Conservation (phyloP, 2,797 vertebrate species). For the Alauda arvensis region DNA sequence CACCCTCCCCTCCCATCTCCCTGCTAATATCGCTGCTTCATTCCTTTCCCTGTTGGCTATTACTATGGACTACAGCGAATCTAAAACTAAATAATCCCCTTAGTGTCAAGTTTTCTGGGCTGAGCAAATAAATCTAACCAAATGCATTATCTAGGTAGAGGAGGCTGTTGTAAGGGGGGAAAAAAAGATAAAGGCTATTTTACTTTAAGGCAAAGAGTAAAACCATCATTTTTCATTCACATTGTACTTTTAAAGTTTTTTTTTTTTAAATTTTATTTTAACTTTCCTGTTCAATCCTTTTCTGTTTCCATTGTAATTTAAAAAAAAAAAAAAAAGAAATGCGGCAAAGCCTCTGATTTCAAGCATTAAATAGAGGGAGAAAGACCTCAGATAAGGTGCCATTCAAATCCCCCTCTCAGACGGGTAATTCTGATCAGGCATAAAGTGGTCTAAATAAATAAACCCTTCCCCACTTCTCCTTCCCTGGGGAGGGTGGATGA, state of each 20-base stretch:
- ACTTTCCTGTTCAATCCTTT: conserved; percentile 48
- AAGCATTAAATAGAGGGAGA: conserved; percentile 50
- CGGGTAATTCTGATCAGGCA: conserved; percentile 51
- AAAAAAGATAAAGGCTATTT: conserved; percentile 78
- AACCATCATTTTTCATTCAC: conserved; percentile 62
- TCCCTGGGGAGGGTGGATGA: neutral
- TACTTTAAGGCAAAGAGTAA: conserved; percentile 78
- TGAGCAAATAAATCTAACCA: conserved; percentile 91
- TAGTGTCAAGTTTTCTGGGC: conserved; percentile 88
- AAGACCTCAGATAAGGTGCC: conserved; percentile 41
- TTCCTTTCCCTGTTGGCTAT: conserved; percentile 85
- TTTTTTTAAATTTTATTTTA: conserved; percentile 52
- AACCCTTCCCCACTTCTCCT: neutral
- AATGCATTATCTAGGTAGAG: conserved; percentile 89
- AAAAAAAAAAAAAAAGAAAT: conserved; percentile 49
- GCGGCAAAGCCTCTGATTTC: conserved; percentile 38
- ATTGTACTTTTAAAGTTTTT: conserved; percentile 68
- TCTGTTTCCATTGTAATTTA: conserved; percentile 64
- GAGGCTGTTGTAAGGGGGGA: conserved; percentile 73
- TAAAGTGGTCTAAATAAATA: conserved; percentile 50
- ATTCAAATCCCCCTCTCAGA: conserved; percentile 61
- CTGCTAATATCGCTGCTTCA: conserved; percentile 83
- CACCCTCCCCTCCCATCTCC: conserved; percentile 71
- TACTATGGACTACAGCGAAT: conserved; percentile 85
- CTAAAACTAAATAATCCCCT: conserved; percentile 98